Conservation (phyloP, 2,113 vertebrate genomes). For the Meleagris gallopavo region DNA sequence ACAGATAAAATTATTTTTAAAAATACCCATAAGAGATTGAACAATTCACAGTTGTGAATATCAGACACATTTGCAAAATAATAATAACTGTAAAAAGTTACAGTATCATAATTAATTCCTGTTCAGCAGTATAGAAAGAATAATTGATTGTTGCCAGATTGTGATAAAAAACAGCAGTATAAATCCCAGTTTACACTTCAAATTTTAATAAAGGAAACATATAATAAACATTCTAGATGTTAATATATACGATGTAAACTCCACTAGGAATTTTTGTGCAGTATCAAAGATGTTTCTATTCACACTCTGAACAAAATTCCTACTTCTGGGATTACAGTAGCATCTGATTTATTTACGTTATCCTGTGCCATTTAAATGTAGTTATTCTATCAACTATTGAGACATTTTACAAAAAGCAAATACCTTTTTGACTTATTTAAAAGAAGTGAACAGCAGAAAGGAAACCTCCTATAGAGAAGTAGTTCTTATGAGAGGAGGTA, state of each 20-base stretch:
- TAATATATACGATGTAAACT: not conserved
- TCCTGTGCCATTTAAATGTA: conserved; percentile 8
- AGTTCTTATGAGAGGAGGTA: not conserved
- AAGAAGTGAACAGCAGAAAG: not conserved
- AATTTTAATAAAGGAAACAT: not conserved
- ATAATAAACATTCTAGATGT: not conserved
- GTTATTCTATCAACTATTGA: conserved; percentile 11
- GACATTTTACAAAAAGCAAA: not conserved
- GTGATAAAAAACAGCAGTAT: not conserved
- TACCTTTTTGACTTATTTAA: not conserved
- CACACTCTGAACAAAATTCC: not conserved
- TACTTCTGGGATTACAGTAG: not conserved
- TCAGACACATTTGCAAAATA: not conserved
- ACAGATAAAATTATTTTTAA: not conserved
- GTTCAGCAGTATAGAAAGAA: not conserved
- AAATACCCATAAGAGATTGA: not conserved
- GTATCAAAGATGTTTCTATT: not conserved
- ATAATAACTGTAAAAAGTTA: not conserved
- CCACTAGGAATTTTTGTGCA: not conserved
- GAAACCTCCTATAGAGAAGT: not conserved
- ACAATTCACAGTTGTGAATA: not conserved
- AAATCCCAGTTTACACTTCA: not conserved
- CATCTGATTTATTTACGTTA: conserved; percentile 43
- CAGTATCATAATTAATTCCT: not conserved
- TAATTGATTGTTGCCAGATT: not conserved